Evolutionary conservation across 2,888 invertebrate genomes (phyloP).

Genomic region (Steinernema hermaphroditum): DNA sequence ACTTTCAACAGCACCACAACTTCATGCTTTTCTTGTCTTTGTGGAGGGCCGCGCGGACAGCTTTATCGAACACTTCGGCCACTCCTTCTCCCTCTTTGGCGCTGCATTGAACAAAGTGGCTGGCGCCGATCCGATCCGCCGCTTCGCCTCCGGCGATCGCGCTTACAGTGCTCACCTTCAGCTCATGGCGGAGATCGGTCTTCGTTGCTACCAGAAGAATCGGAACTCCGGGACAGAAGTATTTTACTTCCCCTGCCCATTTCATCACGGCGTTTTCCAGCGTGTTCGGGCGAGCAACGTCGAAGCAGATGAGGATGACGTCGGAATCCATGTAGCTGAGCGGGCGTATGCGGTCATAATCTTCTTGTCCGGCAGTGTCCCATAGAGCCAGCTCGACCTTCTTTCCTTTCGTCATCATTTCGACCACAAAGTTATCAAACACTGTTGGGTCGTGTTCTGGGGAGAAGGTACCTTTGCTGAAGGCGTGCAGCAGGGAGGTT

Average conservation of each 20-base stretch:
- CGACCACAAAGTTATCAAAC: conserved; percentile 99
- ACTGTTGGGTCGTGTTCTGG: conserved; percentile 99
- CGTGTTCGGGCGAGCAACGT: conserved; percentile 96
- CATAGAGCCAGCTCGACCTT: conserved; percentile 91
- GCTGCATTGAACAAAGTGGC: conserved; percentile 96
- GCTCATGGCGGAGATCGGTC: conserved; percentile 73
- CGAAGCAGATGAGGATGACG: conserved; percentile 98
- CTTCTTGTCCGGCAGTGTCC: conserved; percentile 89
- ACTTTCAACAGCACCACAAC: too few relatives aligned
- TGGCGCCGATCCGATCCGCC: conserved; percentile 98
- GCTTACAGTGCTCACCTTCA: conserved; percentile 97
- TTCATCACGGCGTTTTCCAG: conserved; percentile 98
- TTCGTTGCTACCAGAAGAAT: conserved; percentile 98
- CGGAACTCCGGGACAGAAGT: conserved; percentile 98
- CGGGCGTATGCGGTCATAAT: conserved; percentile 88
- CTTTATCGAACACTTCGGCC: conserved; percentile 97
- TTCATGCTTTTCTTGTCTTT: conserved; percentile 7
- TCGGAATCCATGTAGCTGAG: conserved; percentile 97
- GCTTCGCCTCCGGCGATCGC: conserved; percentile 94
- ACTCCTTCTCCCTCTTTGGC: conserved; percentile 99
- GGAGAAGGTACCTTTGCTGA: conserved; percentile 98
- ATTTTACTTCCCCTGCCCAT: conserved; percentile 79
- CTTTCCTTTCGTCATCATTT: conserved; percentile 96
- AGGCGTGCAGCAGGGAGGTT: conserved; percentile 96
- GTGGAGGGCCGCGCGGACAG: conserved; percentile 93